phyloP scores from a whole-genome alignment of 2,113 vertebrate species.

The Peromyscus maniculatus region DNA sequence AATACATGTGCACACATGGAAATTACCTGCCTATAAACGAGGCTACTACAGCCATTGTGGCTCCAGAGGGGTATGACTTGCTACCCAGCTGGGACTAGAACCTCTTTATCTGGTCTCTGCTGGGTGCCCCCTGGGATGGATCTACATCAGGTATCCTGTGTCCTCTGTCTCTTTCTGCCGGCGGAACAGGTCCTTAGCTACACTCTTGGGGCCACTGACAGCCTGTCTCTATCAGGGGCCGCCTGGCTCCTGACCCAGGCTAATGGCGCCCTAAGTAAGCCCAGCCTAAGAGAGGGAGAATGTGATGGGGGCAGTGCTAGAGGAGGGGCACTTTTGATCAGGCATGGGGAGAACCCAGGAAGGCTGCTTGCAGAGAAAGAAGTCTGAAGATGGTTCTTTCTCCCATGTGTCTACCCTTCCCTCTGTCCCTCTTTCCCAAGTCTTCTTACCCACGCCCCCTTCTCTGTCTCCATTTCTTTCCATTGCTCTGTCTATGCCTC shows the following conservation, averaged over 20 bases:
- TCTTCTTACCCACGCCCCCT: neutral
- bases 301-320: too few relatives aligned
- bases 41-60: neutral
- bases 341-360: neutral
- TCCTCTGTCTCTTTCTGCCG: neutral
- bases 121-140: neutral
- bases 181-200: neutral
- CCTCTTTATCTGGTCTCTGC: neutral
- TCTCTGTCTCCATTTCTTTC: neutral
- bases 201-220: neutral
- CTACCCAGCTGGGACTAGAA: neutral
- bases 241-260: neutral
- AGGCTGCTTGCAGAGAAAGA: neutral
- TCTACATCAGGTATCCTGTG: neutral
- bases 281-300: neutral
- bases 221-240: neutral
- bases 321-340: neutral
- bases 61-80: neutral
- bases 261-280: neutral
- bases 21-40: neutral
- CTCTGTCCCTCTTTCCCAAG: neutral
- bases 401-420: neutral
- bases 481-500: neutral
- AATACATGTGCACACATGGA: too few relatives aligned
- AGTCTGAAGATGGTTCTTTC: neutral